phyloP scores from a whole-genome alignment of 2,113 vertebrate species.

The Perca fluviatilis region DNA sequence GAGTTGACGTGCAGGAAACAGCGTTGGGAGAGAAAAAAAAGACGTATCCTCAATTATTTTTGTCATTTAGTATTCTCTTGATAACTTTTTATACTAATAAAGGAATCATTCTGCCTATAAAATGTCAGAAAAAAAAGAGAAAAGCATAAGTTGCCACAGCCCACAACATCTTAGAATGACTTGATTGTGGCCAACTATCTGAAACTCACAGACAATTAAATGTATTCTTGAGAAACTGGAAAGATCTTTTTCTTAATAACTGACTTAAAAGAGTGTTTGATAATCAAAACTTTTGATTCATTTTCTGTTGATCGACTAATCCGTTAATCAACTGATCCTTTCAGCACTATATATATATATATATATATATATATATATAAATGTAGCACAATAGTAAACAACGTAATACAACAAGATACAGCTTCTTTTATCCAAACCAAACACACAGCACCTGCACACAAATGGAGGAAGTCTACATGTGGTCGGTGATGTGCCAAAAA shows the following conservation, averaged over 20 bases:
- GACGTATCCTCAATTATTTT: too few species aligned
- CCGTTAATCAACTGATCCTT: neutral
- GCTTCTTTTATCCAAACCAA: slow-evolving; percentile 10
- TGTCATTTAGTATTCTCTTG: neutral
- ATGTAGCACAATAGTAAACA: neutral
- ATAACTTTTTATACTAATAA: neutral
- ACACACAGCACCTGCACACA: slow-evolving; percentile 51
- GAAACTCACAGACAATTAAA: neutral
- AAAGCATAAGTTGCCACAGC: neutral
- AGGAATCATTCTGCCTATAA: neutral
- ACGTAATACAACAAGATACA: neutral
- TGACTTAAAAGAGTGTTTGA: neutral
- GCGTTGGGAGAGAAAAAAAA: neutral
- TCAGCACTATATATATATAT: neutral
- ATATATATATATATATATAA: too few species aligned
- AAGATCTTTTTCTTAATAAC: neutral
- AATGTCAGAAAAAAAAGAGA: neutral
- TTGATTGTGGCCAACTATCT: neutral
- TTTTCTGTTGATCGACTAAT: neutral
- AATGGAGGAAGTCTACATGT: slow-evolving; percentile 52
- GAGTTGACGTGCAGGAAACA: neutral
- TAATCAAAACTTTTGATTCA: neutral
- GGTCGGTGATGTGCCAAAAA: slow-evolving; percentile 46
- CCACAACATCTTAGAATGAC: neutral
- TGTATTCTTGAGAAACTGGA: neutral